Evolutionary conservation across 2,797 vertebrate genomes (phyloP).

Genomic region (Crax fasciolata): DNA sequence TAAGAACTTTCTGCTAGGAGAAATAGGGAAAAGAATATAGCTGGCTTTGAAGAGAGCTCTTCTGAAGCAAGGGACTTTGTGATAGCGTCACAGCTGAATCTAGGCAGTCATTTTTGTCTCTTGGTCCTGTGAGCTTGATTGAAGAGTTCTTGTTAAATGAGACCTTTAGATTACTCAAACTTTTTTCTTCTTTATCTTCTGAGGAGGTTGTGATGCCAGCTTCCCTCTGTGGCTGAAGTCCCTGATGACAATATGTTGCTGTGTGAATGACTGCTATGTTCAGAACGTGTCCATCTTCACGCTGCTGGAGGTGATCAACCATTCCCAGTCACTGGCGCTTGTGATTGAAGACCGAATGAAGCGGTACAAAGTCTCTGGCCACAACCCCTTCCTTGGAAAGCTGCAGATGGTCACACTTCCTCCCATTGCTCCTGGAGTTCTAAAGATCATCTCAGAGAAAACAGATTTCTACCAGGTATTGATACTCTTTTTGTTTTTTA

Average conservation of each 20-base stretch:
- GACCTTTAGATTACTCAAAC: background rate
- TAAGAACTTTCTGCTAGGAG: background rate
- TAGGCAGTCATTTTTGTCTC: background rate
- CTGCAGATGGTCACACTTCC: slow-evolving; percentile 97
- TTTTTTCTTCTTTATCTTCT: background rate
- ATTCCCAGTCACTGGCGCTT: slow-evolving; percentile 94
- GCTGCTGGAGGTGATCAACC: slow-evolving; percentile 93
- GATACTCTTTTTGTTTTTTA: background rate
- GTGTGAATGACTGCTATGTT: slow-evolving; percentile 90
- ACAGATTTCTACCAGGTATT: slow-evolving; percentile 96
- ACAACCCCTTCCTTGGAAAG: slow-evolving; percentile 90
- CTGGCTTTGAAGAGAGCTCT: background rate
- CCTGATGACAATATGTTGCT: slow-evolving; percentile 94
- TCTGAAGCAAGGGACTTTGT: background rate
- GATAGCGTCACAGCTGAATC: background rate
- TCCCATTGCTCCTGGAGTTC: slow-evolving; percentile 88
- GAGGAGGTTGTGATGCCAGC: slow-evolving; percentile 80
- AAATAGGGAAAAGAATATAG: background rate
- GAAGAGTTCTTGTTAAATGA: background rate
- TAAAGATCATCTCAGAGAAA: slow-evolving; percentile 88
- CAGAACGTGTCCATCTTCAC: slow-evolving; percentile 93
- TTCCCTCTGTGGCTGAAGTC: slow-evolving; percentile 93
- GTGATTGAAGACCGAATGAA: slow-evolving; percentile 95
- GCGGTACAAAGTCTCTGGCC: slow-evolving; percentile 88
- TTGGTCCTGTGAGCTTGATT: background rate